These are phyloP conservation scores for Buceros bicornis DNA, from an alignment of 2,797 vertebrate genomes.

Conservation along the genomic window DNA sequence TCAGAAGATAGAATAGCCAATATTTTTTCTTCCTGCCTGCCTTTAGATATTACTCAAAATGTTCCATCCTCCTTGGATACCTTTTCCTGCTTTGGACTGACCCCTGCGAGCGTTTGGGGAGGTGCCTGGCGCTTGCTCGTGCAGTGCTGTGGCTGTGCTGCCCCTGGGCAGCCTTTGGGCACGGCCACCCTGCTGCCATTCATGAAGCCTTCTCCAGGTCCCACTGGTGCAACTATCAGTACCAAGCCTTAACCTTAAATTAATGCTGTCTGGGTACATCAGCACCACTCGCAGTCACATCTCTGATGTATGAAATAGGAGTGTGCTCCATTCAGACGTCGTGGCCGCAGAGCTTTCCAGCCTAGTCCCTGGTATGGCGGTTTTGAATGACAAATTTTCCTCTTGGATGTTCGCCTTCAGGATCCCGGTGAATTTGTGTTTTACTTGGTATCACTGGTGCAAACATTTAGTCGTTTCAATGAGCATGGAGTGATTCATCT, in stretches of 20 bases:
- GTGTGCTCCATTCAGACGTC: rapidly evolving
- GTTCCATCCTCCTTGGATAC: not conserved
- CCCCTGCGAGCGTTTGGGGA: not conserved
- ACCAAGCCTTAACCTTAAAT: not conserved
- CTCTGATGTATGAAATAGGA: not conserved
- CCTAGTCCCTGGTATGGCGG: not conserved
- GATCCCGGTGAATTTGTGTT: not conserved
- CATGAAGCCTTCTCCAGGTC: not conserved
- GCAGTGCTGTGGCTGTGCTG: rapidly evolving
- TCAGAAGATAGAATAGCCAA: not conserved
- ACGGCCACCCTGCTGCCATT: not conserved
- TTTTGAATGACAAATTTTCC: not conserved
- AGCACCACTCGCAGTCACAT: not conserved
- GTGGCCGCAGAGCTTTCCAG: not conserved
- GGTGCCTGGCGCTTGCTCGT: rapidly evolving
- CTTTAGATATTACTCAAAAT: not conserved
- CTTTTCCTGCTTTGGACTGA: not conserved
- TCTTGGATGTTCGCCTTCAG: not conserved
- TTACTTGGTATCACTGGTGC: not conserved
- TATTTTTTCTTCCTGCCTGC: not conserved
- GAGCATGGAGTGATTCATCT: constrained; percentile 14
- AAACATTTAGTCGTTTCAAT: not conserved
- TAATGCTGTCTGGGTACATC: not conserved
- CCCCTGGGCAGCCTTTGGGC: rapidly evolving
- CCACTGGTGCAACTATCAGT: not conserved